Conservation (phyloP, 2,888 invertebrate genomes). For the Chirona hameri region DNA sequence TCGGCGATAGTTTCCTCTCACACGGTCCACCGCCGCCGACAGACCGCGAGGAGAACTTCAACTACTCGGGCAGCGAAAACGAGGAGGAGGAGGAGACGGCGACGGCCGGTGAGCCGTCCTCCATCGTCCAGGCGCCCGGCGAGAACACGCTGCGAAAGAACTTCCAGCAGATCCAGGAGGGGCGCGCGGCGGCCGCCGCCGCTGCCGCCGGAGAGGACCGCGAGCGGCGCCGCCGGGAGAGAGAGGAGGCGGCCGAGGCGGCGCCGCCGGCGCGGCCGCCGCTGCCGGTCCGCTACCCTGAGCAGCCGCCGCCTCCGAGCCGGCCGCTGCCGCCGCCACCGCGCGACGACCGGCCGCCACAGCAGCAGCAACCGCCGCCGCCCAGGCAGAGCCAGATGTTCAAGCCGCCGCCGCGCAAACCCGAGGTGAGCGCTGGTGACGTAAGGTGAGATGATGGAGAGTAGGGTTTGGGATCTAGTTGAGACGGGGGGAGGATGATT, state of each 20-base stretch:
- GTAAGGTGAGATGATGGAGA: no score
- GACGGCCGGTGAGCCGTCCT: conserved; percentile 89
- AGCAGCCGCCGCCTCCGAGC: conserved; percentile 59
- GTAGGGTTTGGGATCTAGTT: no score
- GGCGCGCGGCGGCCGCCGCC: conserved; percentile 31
- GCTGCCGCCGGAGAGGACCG: no score
- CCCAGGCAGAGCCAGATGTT: conserved; percentile 34
- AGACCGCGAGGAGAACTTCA: conserved; percentile 41
- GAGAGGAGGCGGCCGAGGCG: conserved; percentile 59
- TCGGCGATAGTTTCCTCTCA: no score
- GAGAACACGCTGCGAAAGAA: conserved; percentile 95
- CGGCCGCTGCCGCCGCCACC: conserved; percentile 83
- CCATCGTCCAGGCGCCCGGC: conserved; percentile 83
- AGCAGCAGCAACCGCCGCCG: conserved; percentile 36
- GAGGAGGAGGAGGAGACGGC: conserved; percentile 88
- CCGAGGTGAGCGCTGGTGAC: conserved; percentile 36
- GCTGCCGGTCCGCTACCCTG: conserved; percentile 59
- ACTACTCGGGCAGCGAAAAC: conserved; percentile 67
- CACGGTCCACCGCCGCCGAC: background rate
- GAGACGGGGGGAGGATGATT: no score
- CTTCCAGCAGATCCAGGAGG: conserved; percentile 93
- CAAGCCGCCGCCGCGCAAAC: conserved; percentile 31
- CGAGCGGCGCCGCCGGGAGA: conserved; percentile 33
- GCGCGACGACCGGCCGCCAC: conserved; percentile 35
- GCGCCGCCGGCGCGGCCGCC: conserved; percentile 84